These are phyloP conservation scores for Carpatolechia fugitivella DNA, from an alignment of 2,888 invertebrate genomes.

Conservation along the genomic window DNA sequence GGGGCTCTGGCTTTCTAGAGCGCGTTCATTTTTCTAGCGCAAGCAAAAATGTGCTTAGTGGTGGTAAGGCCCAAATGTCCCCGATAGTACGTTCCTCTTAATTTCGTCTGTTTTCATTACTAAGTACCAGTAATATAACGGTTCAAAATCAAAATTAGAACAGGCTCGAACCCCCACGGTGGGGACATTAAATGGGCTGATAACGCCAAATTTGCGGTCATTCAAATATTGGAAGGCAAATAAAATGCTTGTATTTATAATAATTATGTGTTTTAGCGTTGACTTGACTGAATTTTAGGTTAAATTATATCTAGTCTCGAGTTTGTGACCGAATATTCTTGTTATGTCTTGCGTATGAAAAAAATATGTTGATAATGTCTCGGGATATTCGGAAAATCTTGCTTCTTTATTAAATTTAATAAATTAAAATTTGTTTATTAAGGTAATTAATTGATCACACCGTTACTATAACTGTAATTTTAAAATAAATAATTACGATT, in stretches of 20 bases:
- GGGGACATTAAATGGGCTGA: too few relatives aligned
- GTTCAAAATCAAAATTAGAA: too few relatives aligned
- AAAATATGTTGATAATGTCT: not conserved
- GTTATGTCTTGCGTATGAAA: not conserved
- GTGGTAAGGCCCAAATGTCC: too few relatives aligned
- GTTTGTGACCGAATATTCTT: not conserved
- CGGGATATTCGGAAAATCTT: not conserved
- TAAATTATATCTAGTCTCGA: conserved; percentile 57
- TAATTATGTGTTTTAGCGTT: conserved; percentile 43
- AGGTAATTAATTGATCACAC: conserved; percentile 23
- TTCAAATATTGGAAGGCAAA: conserved; percentile 4
- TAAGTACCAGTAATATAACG: too few relatives aligned
- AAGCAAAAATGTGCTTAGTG: too few relatives aligned
- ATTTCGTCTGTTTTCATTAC: too few relatives aligned
- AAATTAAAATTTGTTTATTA: conserved; percentile 28
- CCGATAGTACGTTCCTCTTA: too few relatives aligned
- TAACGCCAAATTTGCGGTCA: too few relatives aligned
- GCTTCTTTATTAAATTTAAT: not conserved
- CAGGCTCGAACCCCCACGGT: too few relatives aligned
- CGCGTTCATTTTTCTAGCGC: too few relatives aligned
- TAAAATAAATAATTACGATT: conserved; percentile 37
- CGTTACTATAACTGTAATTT: conserved; percentile 34
- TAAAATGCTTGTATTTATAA: conserved; percentile 26
- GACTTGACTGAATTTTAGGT: conserved; percentile 66
- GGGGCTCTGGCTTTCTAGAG: too few relatives aligned